Percentiles rank a stretch among this genome's conserved stretches.
Conservation (phyloP, 1,140 invertebrate genomes). For the Bombus pascuorum region DNA sequence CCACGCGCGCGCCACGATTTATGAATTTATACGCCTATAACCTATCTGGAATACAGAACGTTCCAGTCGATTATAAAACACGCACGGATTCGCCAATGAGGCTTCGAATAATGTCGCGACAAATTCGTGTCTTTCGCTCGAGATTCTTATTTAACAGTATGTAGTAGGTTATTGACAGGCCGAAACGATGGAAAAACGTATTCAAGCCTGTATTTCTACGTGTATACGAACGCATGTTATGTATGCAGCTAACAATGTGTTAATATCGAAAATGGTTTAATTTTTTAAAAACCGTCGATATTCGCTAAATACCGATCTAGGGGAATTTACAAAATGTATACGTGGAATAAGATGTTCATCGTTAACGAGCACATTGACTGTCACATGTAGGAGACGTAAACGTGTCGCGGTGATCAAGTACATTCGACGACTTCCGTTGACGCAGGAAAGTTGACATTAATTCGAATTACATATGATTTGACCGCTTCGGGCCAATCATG, state of each 20-base stretch:
- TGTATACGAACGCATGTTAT: no score
- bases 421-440: constrained; percentile 16
- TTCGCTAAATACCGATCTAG: neutral
- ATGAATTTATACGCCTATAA: neutral
- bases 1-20: neutral
- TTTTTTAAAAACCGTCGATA: neutral
- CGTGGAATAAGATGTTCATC: neutral
- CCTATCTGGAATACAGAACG: neutral
- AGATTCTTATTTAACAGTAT: no score
- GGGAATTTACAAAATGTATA: neutral
- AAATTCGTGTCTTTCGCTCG: no score
- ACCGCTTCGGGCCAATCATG: constrained; percentile 18
- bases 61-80: neutral
- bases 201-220: no score
- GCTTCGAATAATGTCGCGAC: neutral
- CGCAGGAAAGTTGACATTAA: constrained; percentile 34
- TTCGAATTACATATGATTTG: constrained; percentile 19
- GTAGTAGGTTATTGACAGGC: no score
- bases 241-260: no score
- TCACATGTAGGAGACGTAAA: neutral
- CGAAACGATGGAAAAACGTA: no score
- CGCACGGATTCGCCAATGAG: neutral
- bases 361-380: neutral
- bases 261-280: neutral
- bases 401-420: neutral